Base-by-base conservation (phyloP, 53 echinoderm and acorn worm species). In the Echinarachnius parma region DNA sequence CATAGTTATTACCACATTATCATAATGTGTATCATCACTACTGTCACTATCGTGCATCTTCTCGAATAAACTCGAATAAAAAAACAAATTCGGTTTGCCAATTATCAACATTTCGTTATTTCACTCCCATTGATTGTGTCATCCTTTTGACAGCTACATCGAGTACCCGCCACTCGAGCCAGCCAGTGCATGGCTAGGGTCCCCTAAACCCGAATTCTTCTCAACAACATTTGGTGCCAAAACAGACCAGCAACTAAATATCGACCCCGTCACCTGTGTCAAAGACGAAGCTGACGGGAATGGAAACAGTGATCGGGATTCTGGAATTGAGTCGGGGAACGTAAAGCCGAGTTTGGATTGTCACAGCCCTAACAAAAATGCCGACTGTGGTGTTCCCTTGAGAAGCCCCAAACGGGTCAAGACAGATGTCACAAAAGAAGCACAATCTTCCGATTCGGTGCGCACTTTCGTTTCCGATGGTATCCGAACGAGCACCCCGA, bases 401-500 rank as follows among this genome's bases (percentile, higher is more conserved):
- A n/a, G n/a, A n/a, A n/a, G n/a, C n/a, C n/a, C n/a, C n/a, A n/a
- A n/a, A n/a, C 31, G 21, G 32, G n/a, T 16, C 18, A 33, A 59
- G 16, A n/a, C n/a, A 21, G 31, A 9, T 23, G 14, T 15, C 31
- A 20, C 60, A 33, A 7, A 14, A 26, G 54, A 13, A 9, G 13
- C 11, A 19, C 60, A 31, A 33, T 21, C 21, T 11, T 33, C 32
- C 34, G 32, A 31, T 9, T 31, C 13, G 13, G 63, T 39, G 2
- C 34, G 16, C 15, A 20, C 42, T 16, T 62, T 62, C 19, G 21
- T 27, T 46, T 23, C 49, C 47, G 66, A 48, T 26, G 2, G 34
- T 3, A 48, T 66, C 31, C 53, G 70, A 70, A 70, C 70, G 4
- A 70, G 70, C 54, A 70, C 70, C 25, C 53, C 70, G 24, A 53